phyloP scores from a whole-genome alignment of 1,140 invertebrate genomes.

The Dendrolimus punctatus region DNA sequence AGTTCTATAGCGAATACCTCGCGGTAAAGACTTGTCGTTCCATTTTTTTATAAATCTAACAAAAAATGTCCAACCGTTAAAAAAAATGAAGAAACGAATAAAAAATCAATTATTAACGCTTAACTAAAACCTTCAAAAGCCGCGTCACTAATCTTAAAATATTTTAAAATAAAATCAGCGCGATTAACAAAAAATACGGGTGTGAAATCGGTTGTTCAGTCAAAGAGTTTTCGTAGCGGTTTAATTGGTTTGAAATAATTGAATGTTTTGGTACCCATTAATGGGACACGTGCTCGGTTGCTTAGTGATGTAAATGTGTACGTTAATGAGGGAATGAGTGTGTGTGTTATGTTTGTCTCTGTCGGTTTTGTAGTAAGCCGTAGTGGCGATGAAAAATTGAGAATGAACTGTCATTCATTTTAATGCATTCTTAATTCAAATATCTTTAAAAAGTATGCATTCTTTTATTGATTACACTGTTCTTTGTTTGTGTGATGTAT shows the following conservation, averaged over 20 bases:
- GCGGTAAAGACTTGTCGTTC: slow-evolving; percentile 70
- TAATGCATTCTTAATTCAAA: too few species aligned
- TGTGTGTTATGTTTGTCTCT: slow-evolving; percentile 37
- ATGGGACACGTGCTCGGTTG: slow-evolving; percentile 37
- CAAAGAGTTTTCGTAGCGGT: not conserved
- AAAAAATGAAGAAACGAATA: slow-evolving; percentile 28
- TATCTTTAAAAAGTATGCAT: too few species aligned
- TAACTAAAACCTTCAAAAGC: too few species aligned
- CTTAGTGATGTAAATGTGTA: slow-evolving; percentile 64
- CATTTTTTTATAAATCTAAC: slow-evolving; percentile 23
- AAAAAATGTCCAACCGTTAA: slow-evolving; percentile 17
- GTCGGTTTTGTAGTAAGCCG: not conserved
- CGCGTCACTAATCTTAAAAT: too few species aligned
- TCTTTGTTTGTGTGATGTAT: slow-evolving; percentile 22
- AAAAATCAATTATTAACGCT: not conserved
- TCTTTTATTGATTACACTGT: too few species aligned
- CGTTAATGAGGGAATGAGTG: slow-evolving; percentile 59
- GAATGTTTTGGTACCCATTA: slow-evolving; percentile 42
- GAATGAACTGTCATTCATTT: too few species aligned
- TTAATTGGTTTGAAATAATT: slow-evolving; percentile 30
- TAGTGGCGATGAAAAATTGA: too few species aligned
- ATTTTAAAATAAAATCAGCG: too few species aligned
- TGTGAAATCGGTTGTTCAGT: slow-evolving; percentile 1
- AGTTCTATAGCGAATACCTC: slow-evolving; percentile 72
- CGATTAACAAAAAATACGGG: slow-evolving; percentile 24